Base-by-base conservation (phyloP, 2,797 vertebrate species). In the Chiroxiphia lanceolata region DNA sequence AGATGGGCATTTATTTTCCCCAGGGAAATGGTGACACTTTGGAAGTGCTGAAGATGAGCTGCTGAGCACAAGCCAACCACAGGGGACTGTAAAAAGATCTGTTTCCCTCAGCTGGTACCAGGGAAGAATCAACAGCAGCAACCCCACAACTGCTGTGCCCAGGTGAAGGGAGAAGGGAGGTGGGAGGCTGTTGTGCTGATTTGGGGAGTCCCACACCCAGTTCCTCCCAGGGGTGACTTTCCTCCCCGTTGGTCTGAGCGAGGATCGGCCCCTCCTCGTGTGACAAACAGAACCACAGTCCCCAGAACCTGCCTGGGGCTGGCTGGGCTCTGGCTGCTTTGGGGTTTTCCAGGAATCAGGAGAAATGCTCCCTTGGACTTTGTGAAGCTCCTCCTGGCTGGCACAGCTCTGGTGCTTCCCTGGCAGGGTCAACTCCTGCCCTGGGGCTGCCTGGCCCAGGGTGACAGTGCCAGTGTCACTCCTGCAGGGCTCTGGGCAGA, bases 261-360 rank as follows among this genome's bases (percentile, higher is more conserved):
- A 14, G 13, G 42, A 45, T 40, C 11, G 0, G 3, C 36, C 59
- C 20, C 26, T 33, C 17, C 36, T 70, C 26, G 0, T 2, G 11
- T 56, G 70, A 19, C 2, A 5, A 33, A 47, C 31, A 19, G 23
- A 34, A 16, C 60, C 76, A 14, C 31, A 11, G 2, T 67, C 42
- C 38, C 31, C 6, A 8, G 9, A 22, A 9, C 22, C 9, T 38
- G 40, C 70, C 29, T 6, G 48, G 40, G 63, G 68, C 0, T 1
- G 44, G 29, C 53, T 59, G 8, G 34, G 54, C 56, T 4, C 19
- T 3, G 10, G 34, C 4, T n/a, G 57, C 10, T 4, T 34, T 56
- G 60, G 29, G 40, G 10, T 6, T 18, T 19, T 26, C 64, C 16
- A n/a, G 74, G 44, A 9, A 4, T 20, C 7, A n/a, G 34, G 16